Evolutionary conservation across 2,797 vertebrate species (phyloP), one percentile per base, ranked within the genome.

Genomic region (Neoniphon sammara): DNA sequence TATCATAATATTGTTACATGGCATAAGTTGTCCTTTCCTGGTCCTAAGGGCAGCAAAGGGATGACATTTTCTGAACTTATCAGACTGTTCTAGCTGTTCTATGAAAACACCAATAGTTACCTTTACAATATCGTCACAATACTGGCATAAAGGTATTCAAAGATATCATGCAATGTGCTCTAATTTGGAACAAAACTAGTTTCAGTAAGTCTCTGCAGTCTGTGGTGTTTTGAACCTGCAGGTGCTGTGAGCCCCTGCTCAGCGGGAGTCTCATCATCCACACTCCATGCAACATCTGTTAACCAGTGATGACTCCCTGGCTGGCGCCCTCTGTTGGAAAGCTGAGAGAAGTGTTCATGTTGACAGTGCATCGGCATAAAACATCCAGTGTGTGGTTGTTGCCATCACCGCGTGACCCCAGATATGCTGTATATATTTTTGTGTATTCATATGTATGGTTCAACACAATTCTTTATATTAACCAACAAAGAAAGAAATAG

Each of bases 291-390:
- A 49, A 52, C 30, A 47, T 18, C 36, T 42, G 10, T 27, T 36
- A n/a, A 49, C 20, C 15, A 17, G 39, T 56, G 47, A 15, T 31
- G 61, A 36, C 59, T 44, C 21, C 36, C 12, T 18, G 10, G 46
- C 50, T 63, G 44, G 34, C 8, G 55, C 75, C 20, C 52, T 63
- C 82, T 83, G 74, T 67, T 84, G 88, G 80, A 68, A 12, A 15
- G 66, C 2, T 14, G 42, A 55, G 14, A 55, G 66, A 5, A 64
- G 17, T 14, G 4, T 11, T 66, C 23, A 12, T 23, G 2, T 4
- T 14, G 44, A 17, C 4, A 15, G 21, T 31, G 21, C 23, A 23
- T 7, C 31, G 75, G 30, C 58, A 23, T n/a, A 21, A 59, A 65
- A 71, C 25, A 2, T 20, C 57, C 7, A 1, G 4, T 52, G 68